These are phyloP conservation scores for Labroides dimidiatus DNA, from an alignment of 2,797 vertebrate species.

Conservation along the genomic window DNA sequence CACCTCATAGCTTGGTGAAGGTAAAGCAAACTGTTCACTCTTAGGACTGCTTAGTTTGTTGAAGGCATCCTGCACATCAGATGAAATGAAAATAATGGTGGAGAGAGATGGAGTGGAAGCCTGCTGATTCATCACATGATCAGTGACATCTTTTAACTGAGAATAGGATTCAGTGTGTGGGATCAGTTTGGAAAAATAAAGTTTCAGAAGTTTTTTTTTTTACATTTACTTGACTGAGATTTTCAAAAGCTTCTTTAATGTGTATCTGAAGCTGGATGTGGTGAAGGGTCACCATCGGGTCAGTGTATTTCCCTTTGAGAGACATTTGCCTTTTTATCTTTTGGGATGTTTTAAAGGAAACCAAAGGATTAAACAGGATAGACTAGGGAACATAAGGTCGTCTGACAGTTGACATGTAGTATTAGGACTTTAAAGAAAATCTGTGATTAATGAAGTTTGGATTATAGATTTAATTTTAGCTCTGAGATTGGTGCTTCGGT, in stretches of 20 bases:
- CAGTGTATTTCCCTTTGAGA: neutral
- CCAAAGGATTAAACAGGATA: neutral
- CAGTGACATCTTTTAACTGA: too few relatives aligned
- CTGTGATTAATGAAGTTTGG: neutral
- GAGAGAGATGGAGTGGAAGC: neutral
- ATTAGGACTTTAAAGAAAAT: neutral
- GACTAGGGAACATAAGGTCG: neutral
- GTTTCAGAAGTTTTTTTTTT: too few relatives aligned
- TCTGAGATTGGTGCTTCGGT: neutral
- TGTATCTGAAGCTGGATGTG: too few relatives aligned
- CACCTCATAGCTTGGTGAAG: constrained; percentile 27
- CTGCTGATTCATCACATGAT: neutral
- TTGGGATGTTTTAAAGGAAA: neutral
- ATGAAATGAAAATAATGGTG: too few relatives aligned
- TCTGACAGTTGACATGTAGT: neutral
- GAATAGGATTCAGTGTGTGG: neutral
- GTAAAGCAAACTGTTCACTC: constrained; percentile 16
- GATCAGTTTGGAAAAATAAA: neutral
- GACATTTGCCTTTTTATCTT: neutral
- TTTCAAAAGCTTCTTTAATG: too few relatives aligned
- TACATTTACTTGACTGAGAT: neutral
- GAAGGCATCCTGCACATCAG: constrained; percentile 7
- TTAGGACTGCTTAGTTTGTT: constrained; percentile 30
- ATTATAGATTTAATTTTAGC: constrained; percentile 1
- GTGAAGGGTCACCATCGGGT: neutral